Base-by-base conservation (phyloP, 2,797 vertebrate species). In the Schizopygopsis pylzovi region DNA sequence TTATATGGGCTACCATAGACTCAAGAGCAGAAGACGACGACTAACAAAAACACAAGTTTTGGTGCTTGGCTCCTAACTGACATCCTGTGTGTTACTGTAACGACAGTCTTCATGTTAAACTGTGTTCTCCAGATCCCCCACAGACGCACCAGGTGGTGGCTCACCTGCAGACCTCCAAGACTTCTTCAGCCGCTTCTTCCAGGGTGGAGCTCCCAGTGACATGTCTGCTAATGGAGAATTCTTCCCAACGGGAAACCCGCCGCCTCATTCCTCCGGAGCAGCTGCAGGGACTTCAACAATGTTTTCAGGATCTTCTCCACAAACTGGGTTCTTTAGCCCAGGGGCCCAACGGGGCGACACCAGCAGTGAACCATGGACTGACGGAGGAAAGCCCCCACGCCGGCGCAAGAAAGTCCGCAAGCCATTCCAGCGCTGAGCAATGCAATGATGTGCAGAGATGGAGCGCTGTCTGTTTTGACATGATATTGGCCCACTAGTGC, bases 331-430 rank as follows among this genome's bases (percentile, higher is more conserved):
- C 89, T 95, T 88, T 83, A 92, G 91, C 92, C 92, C 95, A 0
- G 94, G 93, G 6, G 84, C 82, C 11, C 92, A 92, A 0, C 91
- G 95, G 25, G 88, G 93, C 3, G 95, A 96, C 54, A 76, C 95
- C 65, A 89, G 86, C 2, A 33, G 33, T 33, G 95, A 95, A 86
- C 63, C 91, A 1, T 94, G 92, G 92, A 88, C 92, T 1, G 96
- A 96, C 12, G 91, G 91, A 9, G 93, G 93, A 13, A 96, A 94
- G 86, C 92, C 93, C 1, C 92, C 94, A 0, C 88, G 95, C 52
- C 92, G 96, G 88, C 95, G 96, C 91, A 98, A 97, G 94, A 98
- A 98, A 92, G 94, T 97, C 72, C 96, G 97, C 47, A 97, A 97
- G 91, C 97, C 97, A 33, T 97, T 98, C 91, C 97, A 97, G 89